Evolutionary conservation across 1,140 invertebrate genomes (phyloP), one percentile per base, ranked within the genome.

Genomic region (Platorchestia sp.): DNA sequence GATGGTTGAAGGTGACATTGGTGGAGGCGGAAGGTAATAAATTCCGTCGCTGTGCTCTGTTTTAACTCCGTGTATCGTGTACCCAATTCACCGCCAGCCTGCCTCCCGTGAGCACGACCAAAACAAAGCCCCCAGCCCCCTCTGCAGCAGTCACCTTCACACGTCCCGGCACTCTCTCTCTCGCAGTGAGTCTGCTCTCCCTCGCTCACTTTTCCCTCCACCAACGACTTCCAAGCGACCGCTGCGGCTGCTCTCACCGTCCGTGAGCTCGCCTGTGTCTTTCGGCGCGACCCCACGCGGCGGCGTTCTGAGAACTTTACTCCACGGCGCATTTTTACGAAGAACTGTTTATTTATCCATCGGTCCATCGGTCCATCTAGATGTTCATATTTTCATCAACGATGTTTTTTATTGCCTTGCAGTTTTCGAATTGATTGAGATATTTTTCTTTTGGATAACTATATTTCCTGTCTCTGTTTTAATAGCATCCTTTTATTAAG

Each of bases 1-100:
- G 59, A 75, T 75, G 3, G 59, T 44, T 44, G 87, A 89, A 89
- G 87, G 87, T 89, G 87, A 89, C 87, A 89, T 89, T 89, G 87
- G 27, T 75, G 59, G 36, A 75, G 59, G 36, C 27, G 59, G 27
- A 75, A 36, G 59, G 59, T 75, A 75, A 75, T 75, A 10, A 36
- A 75, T 75, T 75, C 27, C 59, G 59, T 75, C 36, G 59, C 59
- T 22, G 59, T 14, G 59, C 59, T 75, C 14, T 75, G 59, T 22
- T 27, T 75, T 75, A 75, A 75, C 3, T 10, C 27, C 59, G 14
- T 36, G 59, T 75, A 75, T 75, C 1, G 59, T 75, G 59, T 75
- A 75, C 59, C 59, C 59, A 75, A 75, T 36, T 36, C 59, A 75
- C 87, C 87, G 27, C 43, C 36, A n/a, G 36, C 86, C 36, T 36